phyloP scores from a whole-genome alignment of 2,797 vertebrate genomes.

The Furcifer pardalis region DNA sequence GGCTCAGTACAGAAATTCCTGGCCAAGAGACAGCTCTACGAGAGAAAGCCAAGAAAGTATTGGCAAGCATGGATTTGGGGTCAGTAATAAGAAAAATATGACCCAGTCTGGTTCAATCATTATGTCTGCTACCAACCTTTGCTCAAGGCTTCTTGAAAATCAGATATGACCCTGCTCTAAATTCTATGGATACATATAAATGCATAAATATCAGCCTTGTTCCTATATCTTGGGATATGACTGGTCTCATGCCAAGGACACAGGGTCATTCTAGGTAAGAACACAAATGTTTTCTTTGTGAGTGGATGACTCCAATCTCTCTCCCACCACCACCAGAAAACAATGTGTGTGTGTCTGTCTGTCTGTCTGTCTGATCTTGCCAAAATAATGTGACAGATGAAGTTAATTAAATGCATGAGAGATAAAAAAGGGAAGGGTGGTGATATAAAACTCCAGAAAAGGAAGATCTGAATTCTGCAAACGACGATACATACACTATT shows the following conservation, averaged over 20 bases:
- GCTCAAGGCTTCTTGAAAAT: background rate
- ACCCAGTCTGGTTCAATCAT: background rate
- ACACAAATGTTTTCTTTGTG: background rate
- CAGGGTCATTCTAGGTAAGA: background rate
- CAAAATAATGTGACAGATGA: background rate
- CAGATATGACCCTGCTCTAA: background rate
- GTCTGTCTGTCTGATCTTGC: too few species aligned
- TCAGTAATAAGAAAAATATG: conserved; percentile 23
- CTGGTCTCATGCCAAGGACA: background rate
- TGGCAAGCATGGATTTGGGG: conserved; percentile 19
- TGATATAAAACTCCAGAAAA: background rate
- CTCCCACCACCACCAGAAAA: background rate
- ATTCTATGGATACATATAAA: background rate
- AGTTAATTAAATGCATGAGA: background rate
- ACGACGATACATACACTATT: background rate
- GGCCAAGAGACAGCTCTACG: conserved; percentile 17
- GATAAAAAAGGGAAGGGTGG: background rate
- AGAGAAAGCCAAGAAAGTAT: conserved; percentile 7
- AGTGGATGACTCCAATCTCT: background rate
- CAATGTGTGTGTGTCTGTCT: too few species aligned
- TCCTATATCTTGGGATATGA: background rate
- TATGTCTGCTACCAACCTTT: background rate
- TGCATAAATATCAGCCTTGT: background rate
- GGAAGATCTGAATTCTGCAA: background rate
- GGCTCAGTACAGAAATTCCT: conserved; percentile 2